Conservation (phyloP, 2,797 vertebrate genomes). For the Calcarius lapponicus region DNA sequence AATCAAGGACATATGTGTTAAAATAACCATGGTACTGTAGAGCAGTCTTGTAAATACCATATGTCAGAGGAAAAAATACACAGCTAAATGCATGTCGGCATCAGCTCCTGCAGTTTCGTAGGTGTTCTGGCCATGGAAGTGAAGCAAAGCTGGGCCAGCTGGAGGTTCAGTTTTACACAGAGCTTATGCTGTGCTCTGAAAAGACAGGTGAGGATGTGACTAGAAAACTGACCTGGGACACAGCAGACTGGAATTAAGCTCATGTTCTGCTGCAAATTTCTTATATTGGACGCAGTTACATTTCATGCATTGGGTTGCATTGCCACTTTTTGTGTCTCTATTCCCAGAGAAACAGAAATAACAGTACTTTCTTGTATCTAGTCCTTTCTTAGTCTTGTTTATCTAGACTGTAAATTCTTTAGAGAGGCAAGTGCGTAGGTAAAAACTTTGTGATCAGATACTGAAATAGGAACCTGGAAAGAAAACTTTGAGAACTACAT, state of each 20-base stretch:
- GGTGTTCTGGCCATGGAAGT: constrained; percentile 36
- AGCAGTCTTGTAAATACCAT: constrained; percentile 57
- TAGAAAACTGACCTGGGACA: neutral
- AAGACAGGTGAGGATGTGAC: neutral
- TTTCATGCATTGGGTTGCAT: neutral
- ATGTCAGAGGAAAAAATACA: constrained; percentile 59
- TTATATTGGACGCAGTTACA: neutral
- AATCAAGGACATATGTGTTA: constrained; percentile 51
- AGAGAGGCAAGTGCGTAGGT: neutral
- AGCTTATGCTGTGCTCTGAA: neutral
- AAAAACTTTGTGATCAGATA: neutral
- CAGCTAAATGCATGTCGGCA: constrained; percentile 23
- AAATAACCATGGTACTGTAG: constrained; percentile 59
- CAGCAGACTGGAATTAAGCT: neutral
- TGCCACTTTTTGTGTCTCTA: neutral
- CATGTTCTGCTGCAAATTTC: neutral
- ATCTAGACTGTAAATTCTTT: neutral
- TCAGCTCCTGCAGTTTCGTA: constrained; percentile 31
- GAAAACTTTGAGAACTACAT: neutral
- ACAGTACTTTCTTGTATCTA: neutral
- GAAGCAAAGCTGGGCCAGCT: constrained; percentile 20
- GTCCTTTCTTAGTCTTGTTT: neutral
- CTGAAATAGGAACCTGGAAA: neutral
- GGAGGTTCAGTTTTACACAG: neutral
- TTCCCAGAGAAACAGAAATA: neutral